phyloP scores from a whole-genome alignment of 2,888 invertebrate species.

The Cantharis rustica region DNA sequence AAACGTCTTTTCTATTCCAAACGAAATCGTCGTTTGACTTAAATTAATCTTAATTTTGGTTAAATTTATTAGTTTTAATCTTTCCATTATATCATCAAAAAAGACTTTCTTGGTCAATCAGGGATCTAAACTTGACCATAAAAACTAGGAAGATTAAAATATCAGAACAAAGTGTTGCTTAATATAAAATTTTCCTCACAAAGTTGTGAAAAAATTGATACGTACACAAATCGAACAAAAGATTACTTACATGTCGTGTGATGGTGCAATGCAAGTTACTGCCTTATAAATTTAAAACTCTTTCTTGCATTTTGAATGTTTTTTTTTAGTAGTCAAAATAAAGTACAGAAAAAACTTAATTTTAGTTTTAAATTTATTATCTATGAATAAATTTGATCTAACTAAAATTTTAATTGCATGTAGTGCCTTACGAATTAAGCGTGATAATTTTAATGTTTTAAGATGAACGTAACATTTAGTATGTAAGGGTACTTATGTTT shows the following conservation, averaged over 20 bases:
- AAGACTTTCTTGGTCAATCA: background rate
- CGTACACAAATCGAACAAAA: background rate
- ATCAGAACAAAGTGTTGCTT: background rate
- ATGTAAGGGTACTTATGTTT: slow-evolving; percentile 28
- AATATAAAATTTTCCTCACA: background rate
- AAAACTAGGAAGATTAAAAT: background rate
- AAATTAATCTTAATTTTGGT: background rate
- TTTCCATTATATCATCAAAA: background rate
- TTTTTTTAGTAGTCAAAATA: background rate
- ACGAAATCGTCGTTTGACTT: background rate
- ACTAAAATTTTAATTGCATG: slow-evolving; percentile 24
- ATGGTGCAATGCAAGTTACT: slow-evolving; percentile 26
- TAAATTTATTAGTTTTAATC: background rate
- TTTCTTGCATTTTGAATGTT: slow-evolving; percentile 10
- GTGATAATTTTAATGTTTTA: slow-evolving; percentile 32
- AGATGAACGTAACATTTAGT: slow-evolving; percentile 18
- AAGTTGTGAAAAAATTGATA: background rate
- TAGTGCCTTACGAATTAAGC: slow-evolving; percentile 35
- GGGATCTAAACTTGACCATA: background rate
- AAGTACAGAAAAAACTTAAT: background rate
- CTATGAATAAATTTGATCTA: slow-evolving; percentile 6
- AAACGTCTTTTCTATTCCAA: background rate
- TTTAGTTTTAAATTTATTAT: background rate
- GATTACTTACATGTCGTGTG: slow-evolving; percentile 7
- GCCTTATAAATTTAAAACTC: slow-evolving; percentile 18